Percentiles rank a stretch among this genome's conserved stretches.
Evolutionary conservation across 2,797 vertebrate species (phyloP).

Genomic region (Myoxocephalus aenaeus): DNA sequence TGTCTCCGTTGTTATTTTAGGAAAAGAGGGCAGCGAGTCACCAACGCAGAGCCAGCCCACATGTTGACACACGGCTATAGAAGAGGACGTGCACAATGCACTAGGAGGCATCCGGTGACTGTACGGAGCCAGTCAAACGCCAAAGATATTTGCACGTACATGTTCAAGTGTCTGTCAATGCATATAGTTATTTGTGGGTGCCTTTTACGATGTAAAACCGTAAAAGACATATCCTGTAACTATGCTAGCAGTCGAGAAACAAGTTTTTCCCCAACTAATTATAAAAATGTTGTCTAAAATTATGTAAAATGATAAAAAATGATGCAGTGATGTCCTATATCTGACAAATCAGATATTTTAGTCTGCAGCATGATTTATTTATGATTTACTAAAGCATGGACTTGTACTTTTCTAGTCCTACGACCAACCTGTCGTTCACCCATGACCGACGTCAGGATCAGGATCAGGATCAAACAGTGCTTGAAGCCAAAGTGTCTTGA

Average conservation of each 20-base stretch:
- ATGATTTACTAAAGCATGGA: slow-evolving; percentile 5
- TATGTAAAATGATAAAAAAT: not conserved
- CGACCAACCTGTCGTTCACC: too few species aligned
- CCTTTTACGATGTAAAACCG: not conserved
- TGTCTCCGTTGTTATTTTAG: slow-evolving; percentile 76
- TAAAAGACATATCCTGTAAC: not conserved
- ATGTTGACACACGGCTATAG: slow-evolving; percentile 62
- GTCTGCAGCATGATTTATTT: not conserved
- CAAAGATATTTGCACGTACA: not conserved
- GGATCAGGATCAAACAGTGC: slow-evolving; percentile 25
- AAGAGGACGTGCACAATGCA: slow-evolving; percentile 45
- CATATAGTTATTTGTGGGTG: not conserved
- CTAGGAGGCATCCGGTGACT: not conserved
- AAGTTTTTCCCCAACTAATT: not conserved
- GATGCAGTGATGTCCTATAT: not conserved
- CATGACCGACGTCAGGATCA: slow-evolving; percentile 21
- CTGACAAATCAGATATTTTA: not conserved
- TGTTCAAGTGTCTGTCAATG: not conserved
- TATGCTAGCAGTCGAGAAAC: not conserved
- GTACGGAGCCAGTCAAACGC: not conserved
- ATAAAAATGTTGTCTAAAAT: not conserved
- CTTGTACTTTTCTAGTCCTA: not conserved
- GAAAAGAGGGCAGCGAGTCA: slow-evolving; percentile 76
- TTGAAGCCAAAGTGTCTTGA: slow-evolving; percentile 28
- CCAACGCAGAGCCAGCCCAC: slow-evolving; percentile 53